Evolutionary conservation across 2,888 invertebrate species (phyloP).

Genomic region (Cephus rjabovi): DNA sequence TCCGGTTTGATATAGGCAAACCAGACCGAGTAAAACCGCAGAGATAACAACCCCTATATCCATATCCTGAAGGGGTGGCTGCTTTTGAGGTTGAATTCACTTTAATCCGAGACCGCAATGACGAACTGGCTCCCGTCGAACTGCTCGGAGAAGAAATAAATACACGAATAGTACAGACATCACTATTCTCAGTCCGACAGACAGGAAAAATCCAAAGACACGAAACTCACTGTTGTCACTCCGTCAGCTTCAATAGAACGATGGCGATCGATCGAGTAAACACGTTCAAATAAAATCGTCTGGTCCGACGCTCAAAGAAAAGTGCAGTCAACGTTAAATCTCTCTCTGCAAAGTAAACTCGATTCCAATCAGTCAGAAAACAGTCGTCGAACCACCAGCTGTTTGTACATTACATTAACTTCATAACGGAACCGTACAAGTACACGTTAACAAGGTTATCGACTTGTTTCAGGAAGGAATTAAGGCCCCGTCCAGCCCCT

Average conservation of each 20-base stretch:
- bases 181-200: background rate
- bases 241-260: background rate
- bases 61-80: slow-evolving; percentile 11
- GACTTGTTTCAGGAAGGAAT: background rate
- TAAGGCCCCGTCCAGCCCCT: background rate
- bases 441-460: background rate
- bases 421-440: background rate
- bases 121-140: background rate
- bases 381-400: background rate
- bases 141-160: background rate
- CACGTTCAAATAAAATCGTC: background rate
- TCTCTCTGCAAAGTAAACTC: background rate
- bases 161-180: background rate
- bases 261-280: background rate
- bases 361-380: background rate
- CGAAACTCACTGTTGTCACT: background rate
- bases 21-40: slow-evolving; percentile 27
- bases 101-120: background rate
- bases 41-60: slow-evolving; percentile 34
- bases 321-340: background rate
- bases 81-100: background rate
- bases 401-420: background rate
- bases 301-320: background rate
- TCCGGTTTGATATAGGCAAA: slow-evolving; percentile 27
- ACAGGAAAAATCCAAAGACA: background rate